These are phyloP conservation scores for Tricholauxania praeusta DNA, from an alignment of 2,888 invertebrate species.

Conservation along the genomic window DNA sequence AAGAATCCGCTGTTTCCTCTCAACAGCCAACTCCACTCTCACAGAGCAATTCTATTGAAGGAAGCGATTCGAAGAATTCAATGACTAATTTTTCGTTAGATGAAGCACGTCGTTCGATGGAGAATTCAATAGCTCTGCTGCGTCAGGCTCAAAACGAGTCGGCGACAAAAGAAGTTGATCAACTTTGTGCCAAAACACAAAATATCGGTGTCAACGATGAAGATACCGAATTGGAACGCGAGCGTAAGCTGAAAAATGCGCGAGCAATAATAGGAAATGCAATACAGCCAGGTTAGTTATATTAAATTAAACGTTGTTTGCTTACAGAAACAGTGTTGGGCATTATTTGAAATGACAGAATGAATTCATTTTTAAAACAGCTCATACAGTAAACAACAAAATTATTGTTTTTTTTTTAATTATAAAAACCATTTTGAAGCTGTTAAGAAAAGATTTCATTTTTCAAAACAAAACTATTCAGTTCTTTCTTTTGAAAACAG, in stretches of 20 bases:
- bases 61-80: slow-evolving; percentile 72
- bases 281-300: slow-evolving; percentile 70
- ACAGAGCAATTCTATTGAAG: slow-evolving; percentile 51
- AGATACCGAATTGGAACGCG: slow-evolving; percentile 58
- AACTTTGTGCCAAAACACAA: slow-evolving; percentile 66
- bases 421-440: too few relatives aligned
- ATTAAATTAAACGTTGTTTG: neutral
- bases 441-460: too few relatives aligned
- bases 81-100: slow-evolving; percentile 71
- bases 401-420: too few relatives aligned
- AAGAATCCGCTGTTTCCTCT: slow-evolving; percentile 29
- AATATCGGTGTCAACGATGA: slow-evolving; percentile 62
- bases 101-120: slow-evolving; percentile 72
- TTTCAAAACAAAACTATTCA: too few relatives aligned
- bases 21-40: slow-evolving; percentile 40
- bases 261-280: slow-evolving; percentile 80
- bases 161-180: slow-evolving; percentile 64
- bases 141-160: slow-evolving; percentile 69
- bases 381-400: too few relatives aligned
- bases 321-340: neutral
- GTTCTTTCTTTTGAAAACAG: too few relatives aligned
- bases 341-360: neutral
- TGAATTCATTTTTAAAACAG: too few relatives aligned
- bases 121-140: slow-evolving; percentile 75
- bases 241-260: slow-evolving; percentile 75